phyloP scores from a whole-genome alignment of 2,113 vertebrate species.

The Cynoglossus semilaevis region DNA sequence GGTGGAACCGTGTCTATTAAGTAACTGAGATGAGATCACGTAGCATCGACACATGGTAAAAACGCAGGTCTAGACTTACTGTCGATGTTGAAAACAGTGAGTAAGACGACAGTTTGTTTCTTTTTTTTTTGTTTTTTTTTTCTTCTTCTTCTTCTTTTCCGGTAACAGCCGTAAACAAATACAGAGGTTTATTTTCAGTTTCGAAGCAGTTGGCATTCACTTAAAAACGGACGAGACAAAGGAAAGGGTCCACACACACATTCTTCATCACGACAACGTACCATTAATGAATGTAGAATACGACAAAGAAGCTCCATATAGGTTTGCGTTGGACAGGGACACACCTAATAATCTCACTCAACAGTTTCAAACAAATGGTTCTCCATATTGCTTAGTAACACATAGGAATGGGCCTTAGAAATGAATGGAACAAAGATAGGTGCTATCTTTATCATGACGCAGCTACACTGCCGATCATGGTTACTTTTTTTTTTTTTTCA shows the following conservation, averaged over 20 bases:
- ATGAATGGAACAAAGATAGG: slow-evolving; percentile 85
- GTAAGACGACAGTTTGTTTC: slow-evolving; percentile 78
- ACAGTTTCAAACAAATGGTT: slow-evolving; percentile 94
- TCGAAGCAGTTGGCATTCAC: slow-evolving; percentile 92
- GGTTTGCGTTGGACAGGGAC: slow-evolving; percentile 91
- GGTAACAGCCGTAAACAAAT: slow-evolving; percentile 77
- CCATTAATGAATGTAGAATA: slow-evolving; percentile 90
- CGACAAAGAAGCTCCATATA: slow-evolving; percentile 92
- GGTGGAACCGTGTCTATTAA: slow-evolving; percentile 60
- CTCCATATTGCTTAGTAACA: slow-evolving; percentile 99
- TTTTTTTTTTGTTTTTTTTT: too few species aligned
- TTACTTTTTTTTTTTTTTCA: slow-evolving; percentile 58
- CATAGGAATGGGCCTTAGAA: slow-evolving; percentile 89
- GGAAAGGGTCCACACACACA: slow-evolving; percentile 82
- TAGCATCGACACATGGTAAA: slow-evolving; percentile 70
- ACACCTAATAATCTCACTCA: slow-evolving; percentile 92
- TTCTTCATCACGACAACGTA: slow-evolving; percentile 88
- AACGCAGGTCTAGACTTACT: slow-evolving; percentile 66
- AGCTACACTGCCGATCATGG: slow-evolving; percentile 92
- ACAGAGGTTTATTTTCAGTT: slow-evolving; percentile 74
- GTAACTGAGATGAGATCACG: slow-evolving; percentile 70
- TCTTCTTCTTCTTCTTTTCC: too few species aligned
- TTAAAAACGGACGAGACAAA: slow-evolving; percentile 88
- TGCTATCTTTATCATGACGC: slow-evolving; percentile 91
- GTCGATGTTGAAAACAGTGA: slow-evolving; percentile 73